Base-by-base conservation (phyloP, 2,888 invertebrate genomes). In the Nowickia ferox region DNA sequence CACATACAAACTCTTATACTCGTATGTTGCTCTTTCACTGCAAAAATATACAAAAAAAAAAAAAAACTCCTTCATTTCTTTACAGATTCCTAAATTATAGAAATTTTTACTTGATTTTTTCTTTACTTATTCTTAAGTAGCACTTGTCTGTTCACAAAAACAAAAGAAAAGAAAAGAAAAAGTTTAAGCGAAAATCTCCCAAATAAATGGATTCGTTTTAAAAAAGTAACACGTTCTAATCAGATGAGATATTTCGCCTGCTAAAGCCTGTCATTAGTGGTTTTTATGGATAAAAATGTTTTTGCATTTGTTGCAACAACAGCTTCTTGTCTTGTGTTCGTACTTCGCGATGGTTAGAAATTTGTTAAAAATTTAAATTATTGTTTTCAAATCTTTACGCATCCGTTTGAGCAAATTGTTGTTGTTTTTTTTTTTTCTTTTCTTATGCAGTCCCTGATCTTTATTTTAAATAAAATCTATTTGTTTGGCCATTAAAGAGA, bases 81-180 rank as follows among this genome's bases (percentile, higher is more conserved):
- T 71, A 59, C 65, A 71, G 89, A 74, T 75, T 84, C 84, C 85
- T 80, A 91, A 91, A 91, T 91, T 91, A 91, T 90, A 91, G 90
- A 91, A 90, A 91, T 90, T 89, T 91, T 84, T 76, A 77, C 80
- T 80, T 80, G 48, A 17, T 8, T 71, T 59, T 57, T 71, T 59
- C 30, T 22, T 65, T 65, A 1, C 9, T 65, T 59, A 5, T 68
- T 59, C 61, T 76, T 71, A 72, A 72, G 86, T 69, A 68, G 78
- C 79, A 61, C 53, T 71, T 77, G 65, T 78, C 76, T 84, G 69
- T 71, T 76, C 71, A 15, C 40, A 59, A 65, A 51, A 66, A 68
- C n/a, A 38, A 9, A 22, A 68, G 0, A 2, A 57, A 42, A 68
- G 30, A 30, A 63, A 13, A 1, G 66, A 66, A 66, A 48, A 15